Percentiles rank a stretch among this genome's conserved stretches.
phyloP scores from a whole-genome alignment of 1,140 invertebrate species.

The Melanaphis sacchari region DNA sequence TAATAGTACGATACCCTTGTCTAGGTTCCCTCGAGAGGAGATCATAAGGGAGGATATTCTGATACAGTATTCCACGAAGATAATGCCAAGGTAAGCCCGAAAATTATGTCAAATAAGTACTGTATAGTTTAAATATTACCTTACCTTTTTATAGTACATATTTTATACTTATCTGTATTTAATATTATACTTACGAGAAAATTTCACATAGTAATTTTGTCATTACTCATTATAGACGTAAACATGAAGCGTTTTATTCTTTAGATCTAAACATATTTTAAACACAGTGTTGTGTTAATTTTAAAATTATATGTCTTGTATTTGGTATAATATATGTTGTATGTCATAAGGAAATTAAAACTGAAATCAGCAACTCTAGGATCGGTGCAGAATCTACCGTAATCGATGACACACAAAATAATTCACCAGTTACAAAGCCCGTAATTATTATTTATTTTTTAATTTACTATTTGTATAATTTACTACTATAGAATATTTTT shows the following conservation, averaged over 20 bases:
- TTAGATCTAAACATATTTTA: neutral
- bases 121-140: no score
- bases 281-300: neutral
- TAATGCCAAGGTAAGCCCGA: neutral
- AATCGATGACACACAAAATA: neutral
- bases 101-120: neutral
- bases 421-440: neutral
- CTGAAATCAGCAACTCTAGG: neutral
- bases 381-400: neutral
- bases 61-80: neutral
- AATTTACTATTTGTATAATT: neutral
- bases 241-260: no score
- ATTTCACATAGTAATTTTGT: no score
- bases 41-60: neutral
- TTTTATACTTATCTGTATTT: neutral
- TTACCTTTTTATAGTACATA: no score
- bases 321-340: neutral
- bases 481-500: neutral
- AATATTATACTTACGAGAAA: neutral
- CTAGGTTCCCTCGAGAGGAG: neutral
- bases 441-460: neutral
- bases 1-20: no score
- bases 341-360: neutral
- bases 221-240: neutral
- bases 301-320: neutral